Evolutionary conservation across 2,888 invertebrate species (phyloP), one percentile per base, ranked within the genome.

Genomic region (Diaphora mendica): DNA sequence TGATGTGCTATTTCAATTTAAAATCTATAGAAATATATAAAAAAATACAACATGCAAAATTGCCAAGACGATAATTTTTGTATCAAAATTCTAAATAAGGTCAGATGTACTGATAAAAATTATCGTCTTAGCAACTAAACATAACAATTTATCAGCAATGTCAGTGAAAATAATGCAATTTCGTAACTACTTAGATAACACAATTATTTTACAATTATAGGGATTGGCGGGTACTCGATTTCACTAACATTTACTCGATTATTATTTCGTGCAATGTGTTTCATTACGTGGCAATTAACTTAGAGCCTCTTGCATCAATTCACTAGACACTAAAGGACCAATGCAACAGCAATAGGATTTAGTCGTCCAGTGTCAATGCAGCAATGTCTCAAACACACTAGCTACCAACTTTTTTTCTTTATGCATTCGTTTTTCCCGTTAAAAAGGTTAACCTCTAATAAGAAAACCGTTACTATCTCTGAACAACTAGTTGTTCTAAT

Each of bases 181-280:
- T 73, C 70, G 79, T 74, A 79, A 55, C n/a, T 55, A 55, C n/a
- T 9, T 64, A 82, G 81, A 87, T 85, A 84, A 84, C 64, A 81
- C 42, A 44, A 77, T 79, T 79, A 76, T 81, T 87, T 85, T 84
- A 78, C 82, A 85, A 87, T 83, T 85, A 79, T 84, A 84, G 82
- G 77, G 80, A 70, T 74, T 72, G 42, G 33, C 76, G 85, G 86
- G 88, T 88, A 87, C 87, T 84, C 81, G 75, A 85, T 86, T 87
- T 88, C 85, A 83, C 87, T 86, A 79, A 82, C 75, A 86, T 79
- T 79, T 84, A 80, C 77, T 77, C 33, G 70, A 71, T 78, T 80
- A 83, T 82, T 79, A 85, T 82, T 78, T 85, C 80, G 82, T 82
- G 79, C 80, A 78, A 79, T 70, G 71, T 80, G 77, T 77, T 82